Base-by-base conservation (phyloP, 1,140 invertebrate genomes). In the Drosophila nigrodunni region DNA sequence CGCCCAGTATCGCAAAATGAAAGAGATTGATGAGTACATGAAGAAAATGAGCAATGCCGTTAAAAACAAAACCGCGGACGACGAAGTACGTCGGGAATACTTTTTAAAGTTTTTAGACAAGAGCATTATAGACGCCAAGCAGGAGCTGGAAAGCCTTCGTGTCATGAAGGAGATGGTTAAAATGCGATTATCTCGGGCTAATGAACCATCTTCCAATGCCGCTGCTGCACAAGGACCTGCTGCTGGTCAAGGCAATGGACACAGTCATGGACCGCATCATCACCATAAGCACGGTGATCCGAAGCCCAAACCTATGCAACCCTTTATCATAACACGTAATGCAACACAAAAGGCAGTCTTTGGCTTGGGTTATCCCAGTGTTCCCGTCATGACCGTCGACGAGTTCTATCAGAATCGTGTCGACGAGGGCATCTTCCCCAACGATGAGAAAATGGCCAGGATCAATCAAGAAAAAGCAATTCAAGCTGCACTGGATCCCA, bases 351-450 rank as follows among this genome's bases (percentile, higher is more conserved):
- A 99, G 93, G 94, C 97, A 72, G 97, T 99, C 2, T 99, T 95
- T 93, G 99, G 99, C 7, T 93, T 96, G 43, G 99, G 98, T 0
- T 99, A 99, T 94, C 98, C 98, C 0, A 96, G 97, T 89, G 91
- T 99, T 64, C 98, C 98, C 0, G 95, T 97, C 1, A 94, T 98
- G 93, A 98, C 97, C 0, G 96, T 99, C 0, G 96, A 99, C 87
- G 98, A 99, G 93, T 99, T 99, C 93, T 99, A 98, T 93, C 96
- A 98, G 52, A 94, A 98, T 93, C 95, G 97, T 78, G 95, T 97
- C 0, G 93, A 94, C 62, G 96, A 97, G 54, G 97, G 97, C 88
- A 94, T 95, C 94, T 97, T 93, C 55, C 93, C 93, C 5, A 82
- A 93, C 76, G 92, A 92, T 15, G 80, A 78, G 55, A 91, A 89